Evolutionary conservation across 2,797 vertebrate species (phyloP), one percentile per base, ranked within the genome.

Genomic region (Antennarius maculatus): DNA sequence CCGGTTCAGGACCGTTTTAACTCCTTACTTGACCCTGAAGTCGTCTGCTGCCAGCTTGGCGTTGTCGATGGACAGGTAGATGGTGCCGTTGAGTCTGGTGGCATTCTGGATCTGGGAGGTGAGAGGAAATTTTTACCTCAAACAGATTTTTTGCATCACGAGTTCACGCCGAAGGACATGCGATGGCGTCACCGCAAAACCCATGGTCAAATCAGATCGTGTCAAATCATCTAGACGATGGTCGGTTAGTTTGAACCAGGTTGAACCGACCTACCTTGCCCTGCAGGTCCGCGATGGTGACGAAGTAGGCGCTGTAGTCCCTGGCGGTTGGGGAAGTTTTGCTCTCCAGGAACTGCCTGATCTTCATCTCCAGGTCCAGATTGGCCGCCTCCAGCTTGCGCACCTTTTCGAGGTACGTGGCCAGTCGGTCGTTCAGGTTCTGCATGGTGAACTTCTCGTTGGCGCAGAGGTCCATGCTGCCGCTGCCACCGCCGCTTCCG

Each of bases 361-460:
- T 96, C 82, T 94, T 91, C 2, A 97, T 96, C 82, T 94, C 91
- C 2, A 83, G 74, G 85, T 96, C 95, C 31, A 97, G 88, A 0
- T 97, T 97, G 47, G 92, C 92, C 0, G 65, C 92, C 83, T 96
- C 95, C 86, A 97, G 88, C 5, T 56, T 31, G 3, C 62, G 82
- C 29, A 96, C 95, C n/a, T 94, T 94, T 0, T 89, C 86, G 86
- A 97, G 66, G 87, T 97, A 97, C 7, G 89, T 37, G 0, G 94
- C 92, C 89, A 97, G 86, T n/a, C 95, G 95, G 43, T 95, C 93
- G 0, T 97, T 96, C 3, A 97, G 94, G 76, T 92, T 93, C 86
- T 95, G 95, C 96, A 97, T 95, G 68, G 93, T 92, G 80, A 88
- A 46, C 78, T 89, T 90, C 66, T 86, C 78, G 28, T 75, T 83